phyloP scores from a whole-genome alignment of 1,140 invertebrate species.

The Drosophila serrata region DNA sequence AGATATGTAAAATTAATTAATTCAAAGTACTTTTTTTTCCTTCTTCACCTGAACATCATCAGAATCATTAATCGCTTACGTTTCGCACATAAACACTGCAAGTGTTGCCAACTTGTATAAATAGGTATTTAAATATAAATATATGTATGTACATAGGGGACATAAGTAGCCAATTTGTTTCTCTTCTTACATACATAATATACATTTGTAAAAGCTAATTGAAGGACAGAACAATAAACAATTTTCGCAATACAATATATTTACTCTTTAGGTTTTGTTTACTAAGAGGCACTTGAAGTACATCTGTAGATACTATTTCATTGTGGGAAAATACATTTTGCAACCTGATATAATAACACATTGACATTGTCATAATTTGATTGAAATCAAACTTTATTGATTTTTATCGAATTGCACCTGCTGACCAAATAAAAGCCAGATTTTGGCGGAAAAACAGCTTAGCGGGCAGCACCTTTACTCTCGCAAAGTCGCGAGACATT shows the following conservation, averaged over 20 bases:
- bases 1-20: background rate
- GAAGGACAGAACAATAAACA: background rate
- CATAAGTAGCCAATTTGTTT: constrained; percentile 1
- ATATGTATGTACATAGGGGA: background rate
- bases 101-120: constrained; percentile 3
- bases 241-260: background rate
- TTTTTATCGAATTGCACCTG: constrained; percentile 15
- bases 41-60: background rate
- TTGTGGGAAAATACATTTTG: background rate
- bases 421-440: background rate
- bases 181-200: too few relatives aligned
- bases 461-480: constrained; percentile 7
- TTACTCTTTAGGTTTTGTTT: background rate
- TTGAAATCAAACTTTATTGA: constrained; percentile 1
- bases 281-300: background rate
- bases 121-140: constrained; percentile 1
- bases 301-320: background rate
- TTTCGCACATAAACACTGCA: background rate
- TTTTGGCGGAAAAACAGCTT: constrained; percentile 13
- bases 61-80: background rate
- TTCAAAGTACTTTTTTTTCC: background rate
- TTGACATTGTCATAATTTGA: background rate
- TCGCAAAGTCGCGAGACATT: constrained; percentile 31
- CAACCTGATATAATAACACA: background rate
- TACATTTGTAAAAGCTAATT: too few relatives aligned